A percentile compares a stretch with the other conserved stretches of the same genome.
Conservation (phyloP, 2,888 invertebrate species). For the Cabera pusaria region DNA sequence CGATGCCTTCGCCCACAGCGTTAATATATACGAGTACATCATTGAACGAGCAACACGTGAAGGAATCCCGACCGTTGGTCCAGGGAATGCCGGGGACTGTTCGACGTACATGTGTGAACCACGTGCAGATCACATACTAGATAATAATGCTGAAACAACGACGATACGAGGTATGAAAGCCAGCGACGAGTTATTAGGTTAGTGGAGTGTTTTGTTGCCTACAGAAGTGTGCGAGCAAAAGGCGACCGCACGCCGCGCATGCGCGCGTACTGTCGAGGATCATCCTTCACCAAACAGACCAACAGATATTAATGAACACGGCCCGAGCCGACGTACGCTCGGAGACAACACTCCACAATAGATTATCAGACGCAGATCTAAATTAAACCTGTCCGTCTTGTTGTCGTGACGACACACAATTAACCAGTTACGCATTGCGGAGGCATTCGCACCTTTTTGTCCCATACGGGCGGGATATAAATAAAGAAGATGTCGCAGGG, state of each 20-base stretch:
- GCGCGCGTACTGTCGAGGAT: constrained; percentile 46
- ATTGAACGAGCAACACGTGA: constrained; percentile 9
- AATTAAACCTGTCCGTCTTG: constrained; percentile 33
- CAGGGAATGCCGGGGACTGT: neutral
- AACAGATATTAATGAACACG: constrained; percentile 33
- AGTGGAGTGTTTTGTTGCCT: too few species aligned
- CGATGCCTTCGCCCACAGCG: constrained; percentile 7
- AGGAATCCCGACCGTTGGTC: constrained; percentile 2
- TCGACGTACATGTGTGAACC: constrained; percentile 12
- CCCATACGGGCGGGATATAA: constrained; percentile 34
- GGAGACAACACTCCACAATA: constrained; percentile 22
- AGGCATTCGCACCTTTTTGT: constrained; percentile 39
- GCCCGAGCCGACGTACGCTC: constrained; percentile 2
- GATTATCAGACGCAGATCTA: constrained; percentile 32
- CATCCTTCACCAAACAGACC: constrained; percentile 37
- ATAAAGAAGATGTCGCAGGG: constrained; percentile 34
- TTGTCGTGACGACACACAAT: constrained; percentile 40
- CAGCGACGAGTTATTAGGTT: too few species aligned
- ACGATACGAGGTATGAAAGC: too few species aligned
- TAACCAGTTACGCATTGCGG: constrained; percentile 42
- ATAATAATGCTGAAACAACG: too few species aligned
- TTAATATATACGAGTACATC: constrained; percentile 2
- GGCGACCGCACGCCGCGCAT: constrained; percentile 39
- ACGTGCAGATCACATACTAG: too few species aligned
- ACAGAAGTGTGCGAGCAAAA: neutral